Base-by-base conservation (phyloP, 2,113 vertebrate species). In the Aix galericulata region DNA sequence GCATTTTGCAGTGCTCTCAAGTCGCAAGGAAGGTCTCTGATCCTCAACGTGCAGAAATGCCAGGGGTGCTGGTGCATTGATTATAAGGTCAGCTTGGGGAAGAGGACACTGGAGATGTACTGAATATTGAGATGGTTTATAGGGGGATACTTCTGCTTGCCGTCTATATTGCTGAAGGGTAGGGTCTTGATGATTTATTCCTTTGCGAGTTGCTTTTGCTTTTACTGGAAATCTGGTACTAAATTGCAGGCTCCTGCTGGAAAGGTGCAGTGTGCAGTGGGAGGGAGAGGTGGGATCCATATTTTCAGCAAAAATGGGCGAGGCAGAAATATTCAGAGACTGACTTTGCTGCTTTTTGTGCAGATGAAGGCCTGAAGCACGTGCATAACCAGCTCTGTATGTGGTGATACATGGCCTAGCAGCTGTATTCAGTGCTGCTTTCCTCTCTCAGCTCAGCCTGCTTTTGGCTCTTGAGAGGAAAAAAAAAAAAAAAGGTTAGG, bases 1-100 rank as follows among this genome's bases (percentile, higher is more conserved):
- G 82, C 82, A 79, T 89, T 91, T 86, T 40, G 42, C 90, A 62
- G 68, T 96, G 84, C 85, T 91, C 74, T 83, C 75, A 32, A 77
- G 42, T 95, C 95, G 79, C 44, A 88, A 75, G 88, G 52, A 82
- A 60, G 42, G 69, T 53, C 62, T 85, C 79, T 89, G 53, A 53
- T 92, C 60, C 76, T 97, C 40, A 58, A 82, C 85, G 66, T 50
- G 23, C 88, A 84, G 50, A 76, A 72, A 81, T 18, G 59, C 59
- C 26, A 27, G 62, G 80, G 82, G 62, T 58, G 89, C 60, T 79
- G 84, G 26, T 64, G 32, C 0, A 6, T 16, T 76, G 13, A 7
- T 32, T 60, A 58, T 3, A 46, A 73, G 9, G 58, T 69, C 60
- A 73, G 67, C 55, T 8, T 69, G 38, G 59, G 76, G 14, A 6